These are phyloP conservation scores for Drosophila kanapiae DNA, from an alignment of 1,140 invertebrate species.

Conservation along the genomic window DNA sequence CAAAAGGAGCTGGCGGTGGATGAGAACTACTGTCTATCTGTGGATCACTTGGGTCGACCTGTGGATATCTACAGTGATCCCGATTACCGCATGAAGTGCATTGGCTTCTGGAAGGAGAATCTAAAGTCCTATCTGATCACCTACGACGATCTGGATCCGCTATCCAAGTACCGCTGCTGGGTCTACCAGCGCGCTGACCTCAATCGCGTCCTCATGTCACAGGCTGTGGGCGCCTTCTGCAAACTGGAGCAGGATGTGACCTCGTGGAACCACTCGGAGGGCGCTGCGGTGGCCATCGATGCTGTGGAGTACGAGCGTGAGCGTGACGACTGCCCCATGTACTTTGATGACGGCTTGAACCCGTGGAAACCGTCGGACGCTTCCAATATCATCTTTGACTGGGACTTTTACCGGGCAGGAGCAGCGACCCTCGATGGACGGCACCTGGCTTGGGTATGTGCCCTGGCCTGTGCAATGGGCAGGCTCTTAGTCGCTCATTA, in stretches of 20 bases:
- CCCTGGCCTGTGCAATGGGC: conserved; percentile 19
- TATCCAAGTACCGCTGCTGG: conserved; percentile 98
- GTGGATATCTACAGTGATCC: conserved; percentile 97
- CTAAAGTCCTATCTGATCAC: conserved; percentile 98
- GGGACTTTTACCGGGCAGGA: conserved; percentile 81
- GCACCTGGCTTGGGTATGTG: conserved; percentile 10
- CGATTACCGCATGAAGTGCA: conserved; percentile 98
- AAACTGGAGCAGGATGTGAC: conserved; percentile 95
- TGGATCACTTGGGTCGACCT: conserved; percentile 96
- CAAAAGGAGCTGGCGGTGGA: conserved; percentile 97
- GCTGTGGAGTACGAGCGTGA: conserved; percentile 97
- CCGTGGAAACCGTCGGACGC: conserved; percentile 92
- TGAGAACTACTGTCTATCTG: conserved; percentile 97
- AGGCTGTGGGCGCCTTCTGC: conserved; percentile 96
- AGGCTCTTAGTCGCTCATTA: conserved; percentile 22
- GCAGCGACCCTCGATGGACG: conserved; percentile 14
- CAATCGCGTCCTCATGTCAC: conserved; percentile 94
- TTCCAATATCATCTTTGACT: conserved; percentile 89
- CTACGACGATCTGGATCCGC: conserved; percentile 97
- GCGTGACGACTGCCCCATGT: conserved; percentile 97
- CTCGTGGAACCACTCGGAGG: conserved; percentile 94
- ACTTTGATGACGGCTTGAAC: conserved; percentile 96
- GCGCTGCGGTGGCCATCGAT: conserved; percentile 95
- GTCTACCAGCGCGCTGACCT: conserved; percentile 98
- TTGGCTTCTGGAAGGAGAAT: conserved; percentile 99